A percentile compares a stretch with the other conserved stretches of the same genome.
phyloP scores from a whole-genome alignment of 2,888 invertebrate genomes.

The Conistra vaccinii region DNA sequence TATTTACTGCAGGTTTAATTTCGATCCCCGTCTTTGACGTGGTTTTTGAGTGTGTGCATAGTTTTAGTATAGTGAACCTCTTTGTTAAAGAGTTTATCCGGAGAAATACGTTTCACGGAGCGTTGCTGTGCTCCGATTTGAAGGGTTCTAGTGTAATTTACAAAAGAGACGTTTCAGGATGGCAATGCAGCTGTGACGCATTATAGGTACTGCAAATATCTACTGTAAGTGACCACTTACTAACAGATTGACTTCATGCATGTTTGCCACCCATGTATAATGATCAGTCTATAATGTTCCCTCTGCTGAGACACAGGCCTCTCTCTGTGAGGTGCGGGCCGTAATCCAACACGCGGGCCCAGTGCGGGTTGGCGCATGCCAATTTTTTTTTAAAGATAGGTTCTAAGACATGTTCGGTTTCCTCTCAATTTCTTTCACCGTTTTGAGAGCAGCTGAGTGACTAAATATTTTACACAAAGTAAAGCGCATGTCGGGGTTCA shows the following conservation, averaged over 20 bases:
- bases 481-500: too few species aligned
- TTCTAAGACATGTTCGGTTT: too few species aligned
- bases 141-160: not conserved
- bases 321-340: too few species aligned
- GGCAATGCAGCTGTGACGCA: not conserved
- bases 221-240: not conserved
- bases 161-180: not conserved
- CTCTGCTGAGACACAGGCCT: too few species aligned
- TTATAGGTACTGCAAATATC: not conserved
- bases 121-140: not conserved
- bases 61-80: not conserved
- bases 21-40: not conserved
- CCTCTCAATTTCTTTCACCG: too few species aligned
- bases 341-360: too few species aligned
- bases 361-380: too few species aligned
- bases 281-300: too few species aligned
- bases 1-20: not conserved
- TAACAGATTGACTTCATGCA: not conserved
- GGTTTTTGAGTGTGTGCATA: not conserved
- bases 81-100: not conserved
- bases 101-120: not conserved
- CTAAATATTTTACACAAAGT: too few species aligned
- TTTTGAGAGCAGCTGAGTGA: too few species aligned
- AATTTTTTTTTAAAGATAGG: too few species aligned
- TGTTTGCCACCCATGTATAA: not conserved